phyloP scores from a whole-genome alignment of 1,140 invertebrate species.

The Muscidifurax raptorellus region DNA sequence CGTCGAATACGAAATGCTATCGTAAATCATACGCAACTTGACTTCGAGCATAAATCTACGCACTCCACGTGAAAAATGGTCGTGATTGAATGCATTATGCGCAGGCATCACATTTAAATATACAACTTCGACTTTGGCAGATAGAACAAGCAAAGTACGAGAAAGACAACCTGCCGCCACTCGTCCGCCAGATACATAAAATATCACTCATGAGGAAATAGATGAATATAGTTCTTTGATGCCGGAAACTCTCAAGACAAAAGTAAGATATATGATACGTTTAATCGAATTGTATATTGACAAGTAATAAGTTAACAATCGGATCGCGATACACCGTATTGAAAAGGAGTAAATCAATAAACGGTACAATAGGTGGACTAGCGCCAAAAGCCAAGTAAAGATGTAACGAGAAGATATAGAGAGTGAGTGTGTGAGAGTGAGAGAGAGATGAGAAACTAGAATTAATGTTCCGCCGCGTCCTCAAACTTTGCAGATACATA shows the following conservation, averaged over 20 bases:
- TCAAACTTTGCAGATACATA: slow-evolving; percentile 29
- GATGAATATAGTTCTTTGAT: neutral
- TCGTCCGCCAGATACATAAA: neutral
- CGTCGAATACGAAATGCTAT: neutral
- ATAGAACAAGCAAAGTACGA: neutral
- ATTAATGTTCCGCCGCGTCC: slow-evolving; percentile 17
- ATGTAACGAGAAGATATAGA: neutral
- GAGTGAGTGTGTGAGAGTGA: neutral
- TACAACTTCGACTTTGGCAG: neutral
- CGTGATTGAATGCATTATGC: neutral
- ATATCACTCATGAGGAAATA: neutral
- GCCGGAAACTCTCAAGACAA: too few species aligned
- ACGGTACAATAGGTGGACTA: neutral
- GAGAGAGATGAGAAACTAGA: neutral
- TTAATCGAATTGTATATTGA: too few species aligned
- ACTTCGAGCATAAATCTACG: neutral
- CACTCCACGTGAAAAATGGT: neutral
- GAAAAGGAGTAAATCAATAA: neutral
- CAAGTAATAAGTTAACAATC: too few species aligned
- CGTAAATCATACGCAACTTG: neutral
- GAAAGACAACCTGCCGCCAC: neutral
- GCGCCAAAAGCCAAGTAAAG: neutral
- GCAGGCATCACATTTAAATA: slow-evolving; percentile 1
- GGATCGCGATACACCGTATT: neutral
- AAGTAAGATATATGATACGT: too few species aligned